phyloP scores from a whole-genome alignment of 2,888 invertebrate genomes.

The Pollenia amentaria region DNA sequence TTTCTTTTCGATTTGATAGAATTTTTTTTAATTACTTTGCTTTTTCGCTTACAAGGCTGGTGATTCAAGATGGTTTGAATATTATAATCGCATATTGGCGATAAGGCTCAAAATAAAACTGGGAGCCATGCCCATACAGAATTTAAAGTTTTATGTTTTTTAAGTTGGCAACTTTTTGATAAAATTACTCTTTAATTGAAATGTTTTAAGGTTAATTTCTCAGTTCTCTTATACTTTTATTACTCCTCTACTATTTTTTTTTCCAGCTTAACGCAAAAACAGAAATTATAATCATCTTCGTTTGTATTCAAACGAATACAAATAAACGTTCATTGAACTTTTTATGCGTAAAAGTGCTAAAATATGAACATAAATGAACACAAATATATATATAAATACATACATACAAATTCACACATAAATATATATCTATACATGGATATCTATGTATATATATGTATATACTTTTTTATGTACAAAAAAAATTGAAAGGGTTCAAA shows the following conservation, averaged over 20 bases:
- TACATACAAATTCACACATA: not conserved
- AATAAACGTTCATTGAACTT: slow-evolving; percentile 64
- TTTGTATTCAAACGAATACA: slow-evolving; percentile 46
- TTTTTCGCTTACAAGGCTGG: no score
- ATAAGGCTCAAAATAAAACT: no score
- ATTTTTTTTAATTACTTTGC: no score
- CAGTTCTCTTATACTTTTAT: not conserved
- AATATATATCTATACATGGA: not conserved
- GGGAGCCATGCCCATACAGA: no score
- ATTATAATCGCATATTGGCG: no score
- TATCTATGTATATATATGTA: not conserved
- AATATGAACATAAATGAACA: slow-evolving; percentile 21
- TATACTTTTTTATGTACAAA: not conserved
- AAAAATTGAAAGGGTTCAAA: slow-evolving; percentile 50
- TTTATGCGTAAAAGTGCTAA: slow-evolving; percentile 64
- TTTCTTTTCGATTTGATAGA: no score
- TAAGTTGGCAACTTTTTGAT: no score
- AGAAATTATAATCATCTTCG: slow-evolving; percentile 45
- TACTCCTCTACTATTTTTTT: not conserved
- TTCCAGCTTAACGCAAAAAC: not conserved
- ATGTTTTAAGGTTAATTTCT: not conserved
- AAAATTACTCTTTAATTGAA: not conserved
- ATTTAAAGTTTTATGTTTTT: no score
- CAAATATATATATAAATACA: not conserved
- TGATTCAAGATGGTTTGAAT: no score